phyloP scores from a whole-genome alignment of 2,113 vertebrate species.

The Athene noctua region DNA sequence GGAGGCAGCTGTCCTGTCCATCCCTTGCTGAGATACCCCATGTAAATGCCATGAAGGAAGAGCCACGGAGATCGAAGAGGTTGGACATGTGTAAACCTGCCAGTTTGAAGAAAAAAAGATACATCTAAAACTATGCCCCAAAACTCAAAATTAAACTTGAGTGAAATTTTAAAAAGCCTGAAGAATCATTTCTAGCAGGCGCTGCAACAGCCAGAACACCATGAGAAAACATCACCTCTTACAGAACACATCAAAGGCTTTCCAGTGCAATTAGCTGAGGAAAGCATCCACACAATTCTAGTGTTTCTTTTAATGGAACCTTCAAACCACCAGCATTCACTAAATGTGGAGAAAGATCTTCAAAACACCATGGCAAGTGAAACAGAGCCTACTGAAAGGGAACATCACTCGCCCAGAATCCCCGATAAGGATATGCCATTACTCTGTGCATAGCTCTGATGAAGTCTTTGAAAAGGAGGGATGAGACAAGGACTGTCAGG shows the following conservation, averaged over 20 bases:
- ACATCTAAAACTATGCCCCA: not conserved
- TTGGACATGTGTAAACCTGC: not conserved
- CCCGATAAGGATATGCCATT: not conserved
- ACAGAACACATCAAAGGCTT: not conserved
- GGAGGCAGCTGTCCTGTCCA: not conserved
- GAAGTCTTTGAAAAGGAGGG: not conserved
- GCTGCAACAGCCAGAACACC: not conserved
- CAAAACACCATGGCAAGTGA: not conserved
- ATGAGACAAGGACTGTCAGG: not conserved
- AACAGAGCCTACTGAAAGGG: not conserved
- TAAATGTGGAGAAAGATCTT: not conserved
- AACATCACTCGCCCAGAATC: not conserved
- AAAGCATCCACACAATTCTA: not conserved
- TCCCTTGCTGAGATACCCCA: rapidly evolving
- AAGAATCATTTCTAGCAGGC: not conserved
- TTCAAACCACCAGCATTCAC: not conserved
- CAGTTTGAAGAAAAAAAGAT: no score
- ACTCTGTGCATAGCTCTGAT: rapidly evolving
- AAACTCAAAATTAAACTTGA: not conserved
- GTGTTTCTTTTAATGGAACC: not conserved
- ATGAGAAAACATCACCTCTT: not conserved
- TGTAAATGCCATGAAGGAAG: not conserved
- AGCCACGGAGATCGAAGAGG: not conserved
- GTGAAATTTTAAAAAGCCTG: not conserved
- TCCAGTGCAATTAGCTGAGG: not conserved